Percentiles rank a stretch among this genome's conserved stretches.
phyloP scores from a whole-genome alignment of 2,888 invertebrate genomes.

The Syrphus vitripennis region DNA sequence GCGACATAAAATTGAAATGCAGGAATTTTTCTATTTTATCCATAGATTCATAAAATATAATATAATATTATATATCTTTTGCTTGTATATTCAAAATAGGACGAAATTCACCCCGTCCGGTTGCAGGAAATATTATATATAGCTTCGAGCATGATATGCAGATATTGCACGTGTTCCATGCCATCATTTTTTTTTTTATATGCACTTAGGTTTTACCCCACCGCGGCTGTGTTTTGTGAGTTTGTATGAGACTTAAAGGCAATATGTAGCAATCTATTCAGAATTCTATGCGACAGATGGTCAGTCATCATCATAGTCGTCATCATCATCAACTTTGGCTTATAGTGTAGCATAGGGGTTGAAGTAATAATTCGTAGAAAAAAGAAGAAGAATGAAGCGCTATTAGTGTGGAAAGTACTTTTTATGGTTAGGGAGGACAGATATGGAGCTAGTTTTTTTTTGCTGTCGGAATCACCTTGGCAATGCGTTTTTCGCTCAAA shows the following conservation, averaged over 20 bases:
- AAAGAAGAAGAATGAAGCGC: constrained; percentile 12
- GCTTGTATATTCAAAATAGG: constrained; percentile 10
- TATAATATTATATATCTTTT: not conserved
- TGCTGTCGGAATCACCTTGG: constrained; percentile 45
- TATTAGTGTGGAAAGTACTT: not conserved
- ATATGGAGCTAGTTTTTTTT: not conserved
- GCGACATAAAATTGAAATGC: constrained; percentile 6
- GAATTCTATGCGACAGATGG: constrained; percentile 71
- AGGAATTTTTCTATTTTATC: constrained; percentile 38
- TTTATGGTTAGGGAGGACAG: constrained; percentile 6
- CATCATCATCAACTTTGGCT: constrained; percentile 38
- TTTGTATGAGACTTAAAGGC: constrained; percentile 47
- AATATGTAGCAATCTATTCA: constrained; percentile 58
- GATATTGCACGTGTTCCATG: constrained; percentile 70
- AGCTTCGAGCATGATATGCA: constrained; percentile 69
- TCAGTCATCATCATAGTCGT: constrained; percentile 69
- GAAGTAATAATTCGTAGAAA: constrained; percentile 38
- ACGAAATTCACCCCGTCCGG: constrained; percentile 40
- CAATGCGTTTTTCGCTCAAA: not conserved
- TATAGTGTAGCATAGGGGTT: constrained; percentile 58
- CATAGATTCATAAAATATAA: constrained; percentile 31
- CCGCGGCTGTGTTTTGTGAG: not conserved
- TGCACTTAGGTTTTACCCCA: constrained; percentile 38
- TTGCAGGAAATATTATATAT: constrained; percentile 54
- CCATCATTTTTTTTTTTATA: constrained; percentile 56